phyloP scores from a whole-genome alignment of 2,113 vertebrate genomes.

The Myotis davidii region DNA sequence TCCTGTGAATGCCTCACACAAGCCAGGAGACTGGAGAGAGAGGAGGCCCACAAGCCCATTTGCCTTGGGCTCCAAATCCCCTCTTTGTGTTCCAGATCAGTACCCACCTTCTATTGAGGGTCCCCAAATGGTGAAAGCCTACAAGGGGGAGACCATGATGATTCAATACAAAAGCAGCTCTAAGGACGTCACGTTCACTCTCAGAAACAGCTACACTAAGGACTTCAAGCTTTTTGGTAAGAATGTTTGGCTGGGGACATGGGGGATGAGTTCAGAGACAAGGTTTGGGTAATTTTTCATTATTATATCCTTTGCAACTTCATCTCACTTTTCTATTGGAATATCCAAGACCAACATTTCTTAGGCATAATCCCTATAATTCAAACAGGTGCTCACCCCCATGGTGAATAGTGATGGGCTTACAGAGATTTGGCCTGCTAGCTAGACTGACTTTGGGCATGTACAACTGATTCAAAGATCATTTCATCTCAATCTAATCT shows the following conservation, averaged over 20 bases:
- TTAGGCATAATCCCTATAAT: background rate
- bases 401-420: background rate
- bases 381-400: background rate
- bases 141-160: background rate
- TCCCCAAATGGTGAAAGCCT: background rate
- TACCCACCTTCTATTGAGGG: constrained; percentile 58
- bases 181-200: background rate
- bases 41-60: background rate
- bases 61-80: background rate
- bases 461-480: background rate
- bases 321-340: background rate
- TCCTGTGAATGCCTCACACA: background rate
- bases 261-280: background rate
- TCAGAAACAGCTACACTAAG: background rate
- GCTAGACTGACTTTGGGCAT: background rate
- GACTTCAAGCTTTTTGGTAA: constrained; percentile 59
- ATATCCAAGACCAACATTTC: background rate
- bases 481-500: background rate
- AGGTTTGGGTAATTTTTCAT: background rate
- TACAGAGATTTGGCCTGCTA: background rate
- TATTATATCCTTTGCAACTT: background rate
- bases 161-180: constrained; percentile 17
- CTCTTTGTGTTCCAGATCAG: constrained; percentile 68
- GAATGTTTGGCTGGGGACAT: background rate
- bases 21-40: background rate